Percentiles rank a stretch among this genome's conserved stretches.
phyloP scores from a whole-genome alignment of 2,797 vertebrate genomes.

The Podarcis lilfordi region DNA sequence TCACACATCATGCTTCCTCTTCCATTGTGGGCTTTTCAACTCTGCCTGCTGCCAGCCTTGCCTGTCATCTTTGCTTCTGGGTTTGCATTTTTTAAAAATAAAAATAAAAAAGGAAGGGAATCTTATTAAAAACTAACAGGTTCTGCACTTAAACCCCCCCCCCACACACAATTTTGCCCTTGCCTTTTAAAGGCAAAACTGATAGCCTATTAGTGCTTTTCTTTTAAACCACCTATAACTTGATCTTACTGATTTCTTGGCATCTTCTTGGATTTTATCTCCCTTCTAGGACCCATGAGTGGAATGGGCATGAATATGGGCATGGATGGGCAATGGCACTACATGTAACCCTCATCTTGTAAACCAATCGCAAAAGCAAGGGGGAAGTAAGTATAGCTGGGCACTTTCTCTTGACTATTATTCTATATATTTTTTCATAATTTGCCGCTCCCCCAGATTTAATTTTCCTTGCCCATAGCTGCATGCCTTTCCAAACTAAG shows the following conservation, averaged over 20 bases:
- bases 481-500: constrained; percentile 84
- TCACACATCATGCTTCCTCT: constrained; percentile 38
- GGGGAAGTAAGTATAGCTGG: constrained; percentile 95
- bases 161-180: constrained; percentile 36
- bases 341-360: constrained; percentile 97
- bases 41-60: constrained; percentile 75
- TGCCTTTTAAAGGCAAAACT: constrained; percentile 46
- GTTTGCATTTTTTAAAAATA: constrained; percentile 10
- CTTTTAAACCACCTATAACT: constrained; percentile 75
- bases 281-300: constrained; percentile 96
- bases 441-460: constrained; percentile 73
- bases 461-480: constrained; percentile 82
- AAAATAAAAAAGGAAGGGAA: neutral
- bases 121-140: constrained; percentile 40
- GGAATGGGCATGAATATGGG: constrained; percentile 99
- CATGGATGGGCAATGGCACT: constrained; percentile 99
- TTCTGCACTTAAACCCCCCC: constrained; percentile 36
- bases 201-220: constrained; percentile 66
- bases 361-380: constrained; percentile 94
- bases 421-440: constrained; percentile 66
- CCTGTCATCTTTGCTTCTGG: constrained; percentile 70
- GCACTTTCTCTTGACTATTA: constrained; percentile 80
- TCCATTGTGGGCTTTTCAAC: constrained; percentile 41
- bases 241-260: constrained; percentile 79
- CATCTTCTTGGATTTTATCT: constrained; percentile 88